Evolutionary conservation across 2,888 invertebrate species (phyloP), one percentile per base, ranked within the genome.

Genomic region (Mellilla xanthometata): DNA sequence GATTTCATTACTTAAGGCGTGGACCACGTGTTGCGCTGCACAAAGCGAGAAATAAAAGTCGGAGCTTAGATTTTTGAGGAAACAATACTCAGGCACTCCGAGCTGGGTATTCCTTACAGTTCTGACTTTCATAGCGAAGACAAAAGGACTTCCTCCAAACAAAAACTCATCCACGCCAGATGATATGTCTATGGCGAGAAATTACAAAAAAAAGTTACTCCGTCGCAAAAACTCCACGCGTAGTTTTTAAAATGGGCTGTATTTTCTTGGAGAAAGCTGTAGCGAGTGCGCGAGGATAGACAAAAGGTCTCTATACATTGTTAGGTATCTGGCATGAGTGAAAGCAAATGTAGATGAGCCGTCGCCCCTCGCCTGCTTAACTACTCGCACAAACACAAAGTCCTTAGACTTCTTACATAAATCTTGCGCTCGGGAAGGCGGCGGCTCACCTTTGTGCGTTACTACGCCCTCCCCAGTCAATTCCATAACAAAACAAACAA

Each of bases 321-420:
- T 81, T 81, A 79, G 76, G 68, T 81, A 84, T 76, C 76, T 81
- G 72, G 60, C 62, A 68, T 62, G 72, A 76, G 78, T 74, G 74
- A 78, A 76, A 71, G 81, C 72, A 74, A 81, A 87, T 85, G 86
- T 81, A 86, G 82, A 88, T 87, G 87, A 89, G 83, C 62, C 62
- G 60, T 62, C 70, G 63, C 66, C 61, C 68, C 71, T 61, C 69
- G 57, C 62, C 70, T 74, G 74, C 77, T 80, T 86, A 85, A 89
- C 87, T 87, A 82, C 78, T 81, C 77, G 74, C 81, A 79, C 81
- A 87, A 89, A 89, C 83, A 87, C 81, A 84, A 87, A 89, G 84
- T 90, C 85, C 82, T 81, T 78, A 82, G 84, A 89, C 89, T 90
- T 83, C 82, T 81, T 79, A 82, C 85, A 89, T 89, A 89, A 89